phyloP scores from a whole-genome alignment of 2,113 vertebrate species.

The Chaetodon auriga region DNA sequence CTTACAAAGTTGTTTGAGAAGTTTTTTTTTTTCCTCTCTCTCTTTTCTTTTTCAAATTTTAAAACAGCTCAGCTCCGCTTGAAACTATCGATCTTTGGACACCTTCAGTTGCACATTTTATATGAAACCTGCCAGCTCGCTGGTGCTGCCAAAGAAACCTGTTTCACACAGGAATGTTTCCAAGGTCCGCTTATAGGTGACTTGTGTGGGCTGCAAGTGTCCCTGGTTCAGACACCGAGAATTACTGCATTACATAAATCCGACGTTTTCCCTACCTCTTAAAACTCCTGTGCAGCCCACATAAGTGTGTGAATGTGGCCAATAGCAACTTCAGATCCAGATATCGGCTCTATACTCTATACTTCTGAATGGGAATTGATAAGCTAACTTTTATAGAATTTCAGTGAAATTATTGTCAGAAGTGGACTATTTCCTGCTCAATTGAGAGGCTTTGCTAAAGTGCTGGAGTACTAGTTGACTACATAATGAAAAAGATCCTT shows the following conservation, averaged over 20 bases:
- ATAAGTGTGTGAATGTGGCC: conserved; percentile 33
- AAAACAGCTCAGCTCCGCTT: conserved; percentile 33
- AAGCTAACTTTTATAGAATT: conserved; percentile 22
- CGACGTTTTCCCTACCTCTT: conserved; percentile 45
- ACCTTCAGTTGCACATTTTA: conserved; percentile 51
- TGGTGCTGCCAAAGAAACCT: conserved; percentile 65
- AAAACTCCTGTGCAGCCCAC: conserved; percentile 66
- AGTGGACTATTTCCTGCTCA: conserved; percentile 32
- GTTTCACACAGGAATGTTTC: conserved; percentile 53
- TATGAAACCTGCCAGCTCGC: conserved; percentile 45
- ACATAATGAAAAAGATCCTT: background rate
- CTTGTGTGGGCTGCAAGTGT: conserved; percentile 62
- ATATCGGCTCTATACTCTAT: conserved; percentile 22
- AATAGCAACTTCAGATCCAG: conserved; percentile 18
- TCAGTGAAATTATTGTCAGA: conserved; percentile 7
- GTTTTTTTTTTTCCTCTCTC: background rate
- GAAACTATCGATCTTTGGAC: conserved; percentile 58
- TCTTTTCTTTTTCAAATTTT: conserved; percentile 19
- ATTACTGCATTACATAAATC: conserved; percentile 62
- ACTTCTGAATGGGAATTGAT: conserved; percentile 37
- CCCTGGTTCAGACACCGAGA: conserved; percentile 62
- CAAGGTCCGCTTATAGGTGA: conserved; percentile 54
- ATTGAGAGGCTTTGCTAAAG: conserved; percentile 26
- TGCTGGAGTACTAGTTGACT: conserved; percentile 36
- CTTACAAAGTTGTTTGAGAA: conserved; percentile 27